phyloP scores from a whole-genome alignment of 1,140 invertebrate genomes.

The Cyclina sinensis region DNA sequence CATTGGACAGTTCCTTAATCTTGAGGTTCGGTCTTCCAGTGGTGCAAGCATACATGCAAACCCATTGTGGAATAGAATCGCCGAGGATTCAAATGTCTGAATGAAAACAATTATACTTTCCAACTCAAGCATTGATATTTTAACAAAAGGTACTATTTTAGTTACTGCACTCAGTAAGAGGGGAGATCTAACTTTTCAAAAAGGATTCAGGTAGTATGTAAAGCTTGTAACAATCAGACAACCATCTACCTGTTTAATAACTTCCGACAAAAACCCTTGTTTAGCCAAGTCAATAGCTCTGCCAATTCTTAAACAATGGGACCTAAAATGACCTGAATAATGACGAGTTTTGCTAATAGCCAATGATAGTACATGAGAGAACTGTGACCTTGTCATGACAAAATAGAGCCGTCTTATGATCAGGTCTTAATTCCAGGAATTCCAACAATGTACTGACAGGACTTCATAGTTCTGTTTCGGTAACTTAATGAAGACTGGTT shows the following conservation, averaged over 20 bases:
- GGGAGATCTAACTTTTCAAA: too few relatives aligned
- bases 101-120: too few relatives aligned
- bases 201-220: not conserved
- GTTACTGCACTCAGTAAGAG: too few relatives aligned
- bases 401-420: not conserved
- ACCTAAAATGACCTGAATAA: not conserved
- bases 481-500: not conserved
- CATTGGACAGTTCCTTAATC: not conserved
- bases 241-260: slow-evolving; percentile 18
- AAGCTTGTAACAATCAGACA: not conserved
- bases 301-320: slow-evolving; percentile 41
- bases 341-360: not conserved
- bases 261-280: not conserved
- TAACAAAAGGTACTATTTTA: too few relatives aligned
- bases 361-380: not conserved
- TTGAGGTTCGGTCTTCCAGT: not conserved
- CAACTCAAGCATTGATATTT: too few relatives aligned
- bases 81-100: slow-evolving; percentile 36
- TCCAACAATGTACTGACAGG: not conserved
- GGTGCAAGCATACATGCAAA: not conserved
- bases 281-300: slow-evolving; percentile 29
- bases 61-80: slow-evolving; percentile 45
- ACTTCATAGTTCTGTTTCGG: not conserved
- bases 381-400: slow-evolving; percentile 27
- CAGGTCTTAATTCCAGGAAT: not conserved